Base-by-base conservation (phyloP, 2,888 invertebrate genomes). In the Ecdyonurus torrentis region DNA sequence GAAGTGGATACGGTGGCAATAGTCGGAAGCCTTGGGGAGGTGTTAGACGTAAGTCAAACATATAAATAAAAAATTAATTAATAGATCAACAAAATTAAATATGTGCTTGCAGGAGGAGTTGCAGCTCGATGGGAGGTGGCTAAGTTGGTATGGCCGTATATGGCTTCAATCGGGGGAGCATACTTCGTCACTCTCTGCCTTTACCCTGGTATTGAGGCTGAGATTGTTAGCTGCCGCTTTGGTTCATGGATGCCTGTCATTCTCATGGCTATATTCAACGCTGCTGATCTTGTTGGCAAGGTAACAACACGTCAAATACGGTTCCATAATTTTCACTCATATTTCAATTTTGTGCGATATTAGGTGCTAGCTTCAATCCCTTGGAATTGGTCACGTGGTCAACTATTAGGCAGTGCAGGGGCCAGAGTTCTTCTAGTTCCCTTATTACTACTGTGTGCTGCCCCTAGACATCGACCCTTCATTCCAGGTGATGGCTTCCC, bases 201-300 rank as follows among this genome's bases (percentile, higher is more conserved):
- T 20, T 94, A 94, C 72, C 94, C 94, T 0, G 94, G 94, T 61
- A 90, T 94, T 61, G 86, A 91, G 63, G 90, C 92, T 0, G 93
- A 94, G 74, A 87, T 94, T 25, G 81, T 85, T 18, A 91, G 91
- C 64, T 93, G 92, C 71, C 81, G 81, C 23, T 82, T 91, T 53
- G 85, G 85, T 19, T 83, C 86, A 1, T 94, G 94, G 93, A 91
- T 93, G 89, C 93, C 94, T 0, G 90, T 94, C 25, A 77, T 93
- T 55, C 79, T 94, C 64, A 93, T 94, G 90, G 86, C 91, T 1
- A 81, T 87, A 10, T 94, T 94, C 73, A 94, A 94, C 70, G 81
- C 86, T 2, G 87, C 89, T 61, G 94, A 94, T 76, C 83, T 93
- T 19, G 77, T 91, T 66, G 94, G 94, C 67, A 88, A 89, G 78